Evolutionary conservation across 2,888 invertebrate species (phyloP).

Genomic region (Eustalomyia histrio): DNA sequence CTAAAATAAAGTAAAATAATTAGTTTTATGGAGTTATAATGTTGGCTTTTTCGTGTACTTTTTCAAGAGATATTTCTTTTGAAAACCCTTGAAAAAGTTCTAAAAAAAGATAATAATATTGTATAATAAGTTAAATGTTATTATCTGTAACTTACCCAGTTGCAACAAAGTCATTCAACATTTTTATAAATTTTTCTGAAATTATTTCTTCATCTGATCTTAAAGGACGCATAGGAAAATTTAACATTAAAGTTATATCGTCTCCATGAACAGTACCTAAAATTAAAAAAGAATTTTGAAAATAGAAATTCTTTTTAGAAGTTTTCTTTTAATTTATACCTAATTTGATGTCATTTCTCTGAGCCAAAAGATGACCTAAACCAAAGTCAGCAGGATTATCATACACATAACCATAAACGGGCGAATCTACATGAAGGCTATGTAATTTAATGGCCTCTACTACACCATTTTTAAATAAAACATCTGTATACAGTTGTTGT

Average conservation of each 20-base stretch:
- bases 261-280: conserved; percentile 73
- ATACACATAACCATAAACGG: conserved; percentile 84
- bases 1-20: too few species aligned
- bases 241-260: conserved; percentile 71
- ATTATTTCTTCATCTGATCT: conserved; percentile 60
- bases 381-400: conserved; percentile 82
- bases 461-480: conserved; percentile 82
- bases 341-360: conserved; percentile 78
- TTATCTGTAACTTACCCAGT: conserved; percentile 34
- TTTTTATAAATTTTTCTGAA: conserved; percentile 69
- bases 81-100: too few species aligned
- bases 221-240: conserved; percentile 18
- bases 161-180: conserved; percentile 70
- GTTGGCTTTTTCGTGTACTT: too few species aligned
- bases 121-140: background rate
- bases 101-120: too few species aligned
- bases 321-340: conserved; percentile 78
- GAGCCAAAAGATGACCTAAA: conserved; percentile 81
- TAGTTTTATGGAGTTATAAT: too few species aligned
- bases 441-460: conserved; percentile 83
- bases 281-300: background rate
- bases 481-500: conserved; percentile 82
- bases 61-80: too few species aligned
- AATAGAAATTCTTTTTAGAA: too few species aligned
- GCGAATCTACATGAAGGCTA: conserved; percentile 79